Percentiles rank a stretch among this genome's conserved stretches.
phyloP scores from a whole-genome alignment of 2,113 vertebrate species.

The Pelmatolapia mariae region DNA sequence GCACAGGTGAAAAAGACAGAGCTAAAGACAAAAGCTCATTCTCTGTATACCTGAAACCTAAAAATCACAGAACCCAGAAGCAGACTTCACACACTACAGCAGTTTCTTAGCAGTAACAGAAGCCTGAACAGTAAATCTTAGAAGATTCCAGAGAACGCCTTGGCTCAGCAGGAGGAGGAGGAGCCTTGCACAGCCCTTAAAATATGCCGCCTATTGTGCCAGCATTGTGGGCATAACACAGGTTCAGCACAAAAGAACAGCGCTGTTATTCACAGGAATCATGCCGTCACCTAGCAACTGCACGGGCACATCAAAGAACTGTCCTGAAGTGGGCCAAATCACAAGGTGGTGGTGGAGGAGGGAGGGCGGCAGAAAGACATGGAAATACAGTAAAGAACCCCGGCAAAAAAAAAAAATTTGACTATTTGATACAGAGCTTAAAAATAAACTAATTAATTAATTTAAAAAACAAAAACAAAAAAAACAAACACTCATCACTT shows the following conservation, averaged over 20 bases:
- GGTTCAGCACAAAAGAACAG: slow-evolving; percentile 52
- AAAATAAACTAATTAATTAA: not conserved
- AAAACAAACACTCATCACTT: not conserved
- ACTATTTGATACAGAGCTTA: not conserved
- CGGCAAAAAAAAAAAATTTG: not conserved
- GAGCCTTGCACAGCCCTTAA: slow-evolving; percentile 1
- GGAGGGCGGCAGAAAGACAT: not conserved
- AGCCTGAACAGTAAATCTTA: not conserved
- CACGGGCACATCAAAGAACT: slow-evolving; percentile 37
- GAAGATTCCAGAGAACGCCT: not conserved
- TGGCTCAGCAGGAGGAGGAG: not conserved
- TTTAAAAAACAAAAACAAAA: not conserved
- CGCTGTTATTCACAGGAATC: slow-evolving; percentile 53
- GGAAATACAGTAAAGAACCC: not conserved
- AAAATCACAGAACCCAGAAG: slow-evolving; percentile 9
- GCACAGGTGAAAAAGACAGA: not conserved
- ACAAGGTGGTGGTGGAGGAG: not conserved
- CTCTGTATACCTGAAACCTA: not conserved
- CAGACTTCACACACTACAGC: not conserved
- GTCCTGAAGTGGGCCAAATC: slow-evolving; percentile 14
- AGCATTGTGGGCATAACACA: slow-evolving; percentile 44
- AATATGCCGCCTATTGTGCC: slow-evolving; percentile 40
- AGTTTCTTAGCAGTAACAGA: not conserved
- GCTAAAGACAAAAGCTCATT: not conserved
- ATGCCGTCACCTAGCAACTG: slow-evolving; percentile 60